Conservation (phyloP, 2,113 vertebrate genomes). For the Labeo rohita region DNA sequence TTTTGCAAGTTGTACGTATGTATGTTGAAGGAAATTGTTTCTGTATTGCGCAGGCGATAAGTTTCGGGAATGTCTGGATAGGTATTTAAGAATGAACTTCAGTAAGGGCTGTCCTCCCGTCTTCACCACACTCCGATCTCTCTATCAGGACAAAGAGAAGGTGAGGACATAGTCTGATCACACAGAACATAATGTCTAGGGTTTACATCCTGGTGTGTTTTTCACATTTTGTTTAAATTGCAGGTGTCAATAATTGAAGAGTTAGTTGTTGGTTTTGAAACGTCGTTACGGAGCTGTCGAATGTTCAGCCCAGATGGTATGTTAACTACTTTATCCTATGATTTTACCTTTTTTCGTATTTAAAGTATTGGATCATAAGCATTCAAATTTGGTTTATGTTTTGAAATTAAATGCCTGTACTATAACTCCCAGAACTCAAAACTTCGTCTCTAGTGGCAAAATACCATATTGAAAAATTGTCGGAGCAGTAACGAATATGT, state of each 20-base stretch:
- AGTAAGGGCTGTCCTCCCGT: slow-evolving; percentile 98
- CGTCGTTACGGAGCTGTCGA: slow-evolving; percentile 89
- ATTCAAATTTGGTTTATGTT: neutral
- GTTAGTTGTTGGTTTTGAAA: slow-evolving; percentile 92
- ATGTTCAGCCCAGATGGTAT: slow-evolving; percentile 95
- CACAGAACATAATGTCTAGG: neutral
- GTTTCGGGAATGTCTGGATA: slow-evolving; percentile 94
- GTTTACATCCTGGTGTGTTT: neutral
- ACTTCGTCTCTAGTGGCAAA: neutral
- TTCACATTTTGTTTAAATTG: slow-evolving; percentile 35
- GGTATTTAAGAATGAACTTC: slow-evolving; percentile 97
- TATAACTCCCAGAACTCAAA: neutral
- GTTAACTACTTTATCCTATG: slow-evolving; percentile 47
- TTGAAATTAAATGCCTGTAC: neutral
- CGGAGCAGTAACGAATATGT: neutral
- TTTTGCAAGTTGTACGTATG: neutral
- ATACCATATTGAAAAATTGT: neutral
- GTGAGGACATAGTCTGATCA: slow-evolving; percentile 66
- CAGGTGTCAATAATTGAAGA: slow-evolving; percentile 97
- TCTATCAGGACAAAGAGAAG: slow-evolving; percentile 97
- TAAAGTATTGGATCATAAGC: neutral
- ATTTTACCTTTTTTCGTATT: neutral
- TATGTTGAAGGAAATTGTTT: neutral
- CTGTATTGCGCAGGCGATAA: slow-evolving; percentile 82
- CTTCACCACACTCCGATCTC: slow-evolving; percentile 95